phyloP scores from a whole-genome alignment of 2,113 vertebrate species.

The Trichechus manatus region DNA sequence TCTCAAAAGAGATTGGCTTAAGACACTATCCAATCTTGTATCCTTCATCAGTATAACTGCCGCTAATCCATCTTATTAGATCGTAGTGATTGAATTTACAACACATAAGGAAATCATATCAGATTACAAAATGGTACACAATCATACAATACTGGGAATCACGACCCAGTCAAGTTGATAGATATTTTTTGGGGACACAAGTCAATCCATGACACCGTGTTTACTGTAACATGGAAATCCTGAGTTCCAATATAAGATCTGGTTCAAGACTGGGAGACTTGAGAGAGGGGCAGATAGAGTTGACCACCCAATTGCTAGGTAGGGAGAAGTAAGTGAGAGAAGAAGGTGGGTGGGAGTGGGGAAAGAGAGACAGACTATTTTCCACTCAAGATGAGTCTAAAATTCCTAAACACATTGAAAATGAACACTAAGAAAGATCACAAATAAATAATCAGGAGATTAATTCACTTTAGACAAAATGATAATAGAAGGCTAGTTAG shows the following conservation, averaged over 20 bases:
- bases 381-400: not conserved
- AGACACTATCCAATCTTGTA: no score
- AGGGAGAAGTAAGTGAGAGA: not conserved
- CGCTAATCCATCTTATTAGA: no score
- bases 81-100: no score
- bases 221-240: not conserved
- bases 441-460: not conserved
- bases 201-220: no score
- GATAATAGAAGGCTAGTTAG: not conserved
- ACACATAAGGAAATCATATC: no score
- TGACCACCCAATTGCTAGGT: not conserved
- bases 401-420: not conserved
- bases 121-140: no score
- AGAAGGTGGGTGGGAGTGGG: not conserved
- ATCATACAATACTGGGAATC: no score
- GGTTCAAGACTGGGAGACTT: not conserved
- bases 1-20: no score
- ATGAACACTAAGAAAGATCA: not conserved
- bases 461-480: not conserved
- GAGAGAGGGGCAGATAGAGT: not conserved
- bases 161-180: no score
- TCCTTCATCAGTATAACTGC: no score
- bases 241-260: not conserved
- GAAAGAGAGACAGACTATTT: no score
- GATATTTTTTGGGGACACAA: no score